Percentiles rank a stretch among this genome's conserved stretches.
These are phyloP conservation scores for Triplophysa bombifrons DNA, from an alignment of 2,797 vertebrate species.

Conservation along the genomic window DNA sequence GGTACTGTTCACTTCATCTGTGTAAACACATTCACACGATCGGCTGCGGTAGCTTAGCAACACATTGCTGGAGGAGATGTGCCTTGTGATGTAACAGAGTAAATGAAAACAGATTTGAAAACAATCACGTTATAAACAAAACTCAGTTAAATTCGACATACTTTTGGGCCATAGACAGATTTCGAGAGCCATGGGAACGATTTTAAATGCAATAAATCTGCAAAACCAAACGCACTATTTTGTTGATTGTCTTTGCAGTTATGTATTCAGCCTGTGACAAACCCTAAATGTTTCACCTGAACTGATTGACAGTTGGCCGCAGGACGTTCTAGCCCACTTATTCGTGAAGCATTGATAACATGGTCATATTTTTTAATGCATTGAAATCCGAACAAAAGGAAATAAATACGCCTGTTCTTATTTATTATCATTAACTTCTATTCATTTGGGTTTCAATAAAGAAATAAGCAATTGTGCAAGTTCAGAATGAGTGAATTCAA, in stretches of 20 bases:
- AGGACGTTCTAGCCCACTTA: neutral
- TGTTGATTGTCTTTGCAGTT: conserved; percentile 43
- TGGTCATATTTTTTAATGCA: neutral
- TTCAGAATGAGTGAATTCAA: neutral
- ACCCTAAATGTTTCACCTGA: conserved; percentile 12
- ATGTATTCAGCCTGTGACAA: conserved; percentile 19
- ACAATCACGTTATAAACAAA: conserved; percentile 17
- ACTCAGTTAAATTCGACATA: neutral
- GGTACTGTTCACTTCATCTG: conserved; percentile 53
- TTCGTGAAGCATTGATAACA: neutral
- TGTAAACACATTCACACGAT: conserved; percentile 61
- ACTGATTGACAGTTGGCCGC: conserved; percentile 3
- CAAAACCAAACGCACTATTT: neutral
- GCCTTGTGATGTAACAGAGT: conserved; percentile 33
- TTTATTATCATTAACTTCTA: too few relatives aligned
- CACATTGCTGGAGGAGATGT: conserved; percentile 52
- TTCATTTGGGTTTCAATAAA: neutral
- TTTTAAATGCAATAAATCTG: conserved; percentile 1
- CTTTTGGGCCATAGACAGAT: too few relatives aligned
- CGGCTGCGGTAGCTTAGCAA: conserved; percentile 68
- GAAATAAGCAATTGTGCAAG: neutral
- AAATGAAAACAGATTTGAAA: conserved; percentile 22
- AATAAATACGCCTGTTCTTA: neutral
- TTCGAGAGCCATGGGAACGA: neutral
- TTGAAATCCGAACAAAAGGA: neutral